phyloP scores from a whole-genome alignment of 1,140 invertebrate genomes.

The Drosophila leontia region DNA sequence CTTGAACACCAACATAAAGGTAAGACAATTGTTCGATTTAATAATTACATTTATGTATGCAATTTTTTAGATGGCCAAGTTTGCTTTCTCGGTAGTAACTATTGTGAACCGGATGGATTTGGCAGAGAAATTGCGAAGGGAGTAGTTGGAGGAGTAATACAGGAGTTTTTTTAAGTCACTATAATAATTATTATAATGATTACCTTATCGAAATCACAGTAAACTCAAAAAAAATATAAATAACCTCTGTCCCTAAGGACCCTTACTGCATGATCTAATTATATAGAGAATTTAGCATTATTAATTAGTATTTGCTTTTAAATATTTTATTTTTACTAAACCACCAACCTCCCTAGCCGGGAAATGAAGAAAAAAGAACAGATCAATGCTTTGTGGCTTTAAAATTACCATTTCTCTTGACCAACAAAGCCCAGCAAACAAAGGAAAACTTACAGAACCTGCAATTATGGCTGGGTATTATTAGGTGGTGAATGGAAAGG shows the following conservation, averaged over 20 bases:
- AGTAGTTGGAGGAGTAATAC: neutral
- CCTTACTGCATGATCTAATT: no score
- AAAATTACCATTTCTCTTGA: neutral
- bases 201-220: no score
- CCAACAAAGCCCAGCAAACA: neutral
- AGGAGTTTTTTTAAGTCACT: neutral
- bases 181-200: no score
- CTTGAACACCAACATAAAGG: constrained; percentile 38
- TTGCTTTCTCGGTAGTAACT: constrained; percentile 50
- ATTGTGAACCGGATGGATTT: constrained; percentile 37
- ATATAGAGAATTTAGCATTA: no score
- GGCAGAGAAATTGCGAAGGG: constrained; percentile 28
- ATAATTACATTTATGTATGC: neutral
- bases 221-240: no score
- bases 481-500: neutral
- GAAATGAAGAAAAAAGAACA: neutral
- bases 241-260: no score
- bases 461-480: constrained; percentile 3
- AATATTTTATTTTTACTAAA: neutral
- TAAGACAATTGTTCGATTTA: neutral
- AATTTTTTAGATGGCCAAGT: constrained; percentile 38
- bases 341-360: neutral
- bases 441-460: neutral
- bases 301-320: neutral
- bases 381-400: neutral